Conservation (phyloP, 2,113 vertebrate species). For the Barbus barbus region DNA sequence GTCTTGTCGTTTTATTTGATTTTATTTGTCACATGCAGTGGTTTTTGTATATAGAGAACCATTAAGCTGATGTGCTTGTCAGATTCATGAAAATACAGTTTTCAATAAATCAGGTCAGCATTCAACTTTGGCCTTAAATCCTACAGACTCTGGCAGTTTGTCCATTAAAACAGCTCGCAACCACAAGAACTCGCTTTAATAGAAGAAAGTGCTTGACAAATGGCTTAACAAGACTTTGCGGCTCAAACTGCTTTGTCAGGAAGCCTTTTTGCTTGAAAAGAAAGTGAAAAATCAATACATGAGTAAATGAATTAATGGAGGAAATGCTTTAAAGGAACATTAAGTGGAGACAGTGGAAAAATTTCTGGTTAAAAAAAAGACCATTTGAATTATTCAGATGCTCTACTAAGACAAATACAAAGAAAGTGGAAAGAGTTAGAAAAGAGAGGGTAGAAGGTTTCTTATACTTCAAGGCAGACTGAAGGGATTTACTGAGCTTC, state of each 20-base stretch:
- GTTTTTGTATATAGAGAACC: constrained; percentile 3
- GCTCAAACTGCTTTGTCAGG: neutral
- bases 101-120: constrained; percentile 59
- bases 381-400: neutral
- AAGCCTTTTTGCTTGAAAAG: neutral
- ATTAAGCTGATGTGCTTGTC: neutral
- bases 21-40: constrained; percentile 39
- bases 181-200: neutral
- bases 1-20: constrained; percentile 63
- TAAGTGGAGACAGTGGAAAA: neutral
- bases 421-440: neutral
- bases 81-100: constrained; percentile 52
- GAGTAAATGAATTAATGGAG: neutral
- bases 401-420: neutral
- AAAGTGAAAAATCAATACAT: constrained; percentile 25
- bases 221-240: neutral
- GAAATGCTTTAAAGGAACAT: neutral
- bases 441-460: neutral
- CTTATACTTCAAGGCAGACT: neutral
- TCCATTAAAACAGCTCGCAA: constrained; percentile 14
- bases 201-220: constrained; percentile 7
- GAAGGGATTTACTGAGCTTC: neutral
- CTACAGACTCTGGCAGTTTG: constrained; percentile 30
- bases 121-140: constrained; percentile 52
- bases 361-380: neutral